Percentiles rank a stretch among this genome's conserved stretches.
Evolutionary conservation across 2,888 invertebrate genomes (phyloP).

Genomic region (Orchesellides sinensis): DNA sequence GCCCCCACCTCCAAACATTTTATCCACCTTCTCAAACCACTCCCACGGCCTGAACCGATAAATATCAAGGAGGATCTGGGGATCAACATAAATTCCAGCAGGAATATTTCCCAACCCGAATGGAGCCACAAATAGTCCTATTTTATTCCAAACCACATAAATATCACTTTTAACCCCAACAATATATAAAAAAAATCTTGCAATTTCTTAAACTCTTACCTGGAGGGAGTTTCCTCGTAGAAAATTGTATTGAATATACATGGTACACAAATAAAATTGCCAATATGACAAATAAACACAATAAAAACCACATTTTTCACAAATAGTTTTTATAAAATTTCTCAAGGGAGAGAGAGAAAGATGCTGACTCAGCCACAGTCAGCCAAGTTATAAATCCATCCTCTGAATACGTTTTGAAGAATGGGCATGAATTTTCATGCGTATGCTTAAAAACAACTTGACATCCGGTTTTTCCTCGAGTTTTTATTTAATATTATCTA

Average conservation of each 20-base stretch:
- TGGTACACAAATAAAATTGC: not conserved
- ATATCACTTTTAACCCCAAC: not conserved
- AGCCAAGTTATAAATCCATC: too few species aligned
- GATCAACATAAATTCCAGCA: too few species aligned
- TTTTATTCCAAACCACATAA: not conserved
- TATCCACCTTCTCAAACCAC: not conserved
- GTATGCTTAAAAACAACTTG: too few species aligned
- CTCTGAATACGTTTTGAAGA: too few species aligned
- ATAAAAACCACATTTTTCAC: not conserved
- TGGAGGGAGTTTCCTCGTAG: slow-evolving; percentile 25
- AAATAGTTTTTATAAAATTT: too few species aligned
- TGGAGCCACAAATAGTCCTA: slow-evolving; percentile 21
- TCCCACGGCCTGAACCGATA: slow-evolving; percentile 17
- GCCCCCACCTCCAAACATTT: slow-evolving; percentile 30
- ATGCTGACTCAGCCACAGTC: too few species aligned
- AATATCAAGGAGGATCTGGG: not conserved
- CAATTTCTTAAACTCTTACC: slow-evolving; percentile 10
- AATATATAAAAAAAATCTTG: not conserved
- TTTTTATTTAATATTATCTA: too few species aligned
- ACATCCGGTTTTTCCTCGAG: too few species aligned
- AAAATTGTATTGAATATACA: slow-evolving; percentile 41
- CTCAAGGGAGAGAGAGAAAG: too few species aligned
- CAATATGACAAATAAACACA: not conserved
- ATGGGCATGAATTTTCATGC: too few species aligned
- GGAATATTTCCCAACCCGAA: slow-evolving; percentile 23